Evolutionary conservation across 2,888 invertebrate species (phyloP).

Genomic region (Diarsia mendica): DNA sequence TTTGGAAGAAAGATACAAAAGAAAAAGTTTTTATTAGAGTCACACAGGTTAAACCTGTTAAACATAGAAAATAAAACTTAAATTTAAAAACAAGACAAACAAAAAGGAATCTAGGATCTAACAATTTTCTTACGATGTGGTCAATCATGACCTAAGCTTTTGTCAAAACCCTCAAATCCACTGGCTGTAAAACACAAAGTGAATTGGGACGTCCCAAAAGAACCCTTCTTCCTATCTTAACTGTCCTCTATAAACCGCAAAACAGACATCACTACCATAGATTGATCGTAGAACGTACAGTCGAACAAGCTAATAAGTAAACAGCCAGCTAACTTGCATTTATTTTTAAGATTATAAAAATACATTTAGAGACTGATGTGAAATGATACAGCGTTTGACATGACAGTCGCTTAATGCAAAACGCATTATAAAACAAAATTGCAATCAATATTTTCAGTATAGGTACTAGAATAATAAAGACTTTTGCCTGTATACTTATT

Average conservation of each 20-base stretch:
- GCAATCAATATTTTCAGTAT: no score
- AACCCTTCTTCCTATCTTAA: background rate
- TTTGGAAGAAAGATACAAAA: no score
- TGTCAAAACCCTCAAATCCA: background rate
- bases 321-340: no score
- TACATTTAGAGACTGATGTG: no score
- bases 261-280: conserved; percentile 47
- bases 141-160: background rate
- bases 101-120: background rate
- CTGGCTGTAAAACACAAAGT: background rate
- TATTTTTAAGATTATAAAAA: no score
- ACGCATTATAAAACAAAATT: no score
- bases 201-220: conserved; percentile 12
- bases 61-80: background rate
- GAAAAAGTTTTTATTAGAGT: background rate
- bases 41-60: no score
- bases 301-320: no score
- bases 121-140: background rate
- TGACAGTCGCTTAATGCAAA: no score
- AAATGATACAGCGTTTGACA: no score
- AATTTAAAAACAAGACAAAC: background rate
- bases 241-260: background rate
- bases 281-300: conserved; percentile 41
- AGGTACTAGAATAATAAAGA: no score
- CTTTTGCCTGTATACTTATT: no score